Evolutionary conservation across 2,888 invertebrate genomes (phyloP).

Genomic region (Mythimna impura): DNA sequence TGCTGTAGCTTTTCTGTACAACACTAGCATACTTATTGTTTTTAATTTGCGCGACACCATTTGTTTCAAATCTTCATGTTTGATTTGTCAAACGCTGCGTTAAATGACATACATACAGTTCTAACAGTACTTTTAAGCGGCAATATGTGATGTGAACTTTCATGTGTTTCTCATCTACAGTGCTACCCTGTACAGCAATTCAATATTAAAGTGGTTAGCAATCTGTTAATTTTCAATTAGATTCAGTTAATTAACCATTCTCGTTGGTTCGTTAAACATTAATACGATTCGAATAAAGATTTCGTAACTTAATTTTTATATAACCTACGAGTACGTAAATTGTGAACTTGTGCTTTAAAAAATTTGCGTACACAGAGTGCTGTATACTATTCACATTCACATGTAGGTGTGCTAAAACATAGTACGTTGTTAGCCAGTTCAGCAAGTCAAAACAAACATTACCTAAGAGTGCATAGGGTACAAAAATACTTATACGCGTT

Average conservation of each 20-base stretch:
- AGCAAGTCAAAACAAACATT: conserved; percentile 45
- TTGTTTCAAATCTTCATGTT: too few relatives aligned
- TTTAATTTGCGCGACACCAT: too few relatives aligned
- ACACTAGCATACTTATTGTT: too few relatives aligned
- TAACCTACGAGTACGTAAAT: conserved; percentile 35
- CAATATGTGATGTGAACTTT: neutral
- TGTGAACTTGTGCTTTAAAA: neutral
- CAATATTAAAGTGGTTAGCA: conserved; percentile 29
- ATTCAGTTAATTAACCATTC: conserved; percentile 42
- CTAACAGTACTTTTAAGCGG: too few relatives aligned
- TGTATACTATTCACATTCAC: conserved; percentile 31
- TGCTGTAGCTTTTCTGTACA: too few relatives aligned
- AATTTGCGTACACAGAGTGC: conserved; percentile 11
- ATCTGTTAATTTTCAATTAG: conserved; percentile 48
- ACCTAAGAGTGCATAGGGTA: conserved; percentile 43
- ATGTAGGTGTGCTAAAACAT: conserved; percentile 31
- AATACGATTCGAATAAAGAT: conserved; percentile 37
- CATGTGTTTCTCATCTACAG: neutral
- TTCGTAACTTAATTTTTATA: conserved; percentile 53
- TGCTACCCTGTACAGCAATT: neutral
- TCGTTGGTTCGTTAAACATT: conserved; percentile 42
- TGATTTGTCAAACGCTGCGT: too few relatives aligned
- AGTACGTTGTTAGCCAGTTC: conserved; percentile 37
- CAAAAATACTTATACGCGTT: conserved; percentile 66
- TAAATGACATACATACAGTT: too few relatives aligned